Percentiles rank a stretch among this genome's conserved stretches.
Evolutionary conservation across 92 coral and sea anemone species (phyloP).

Genomic region (Chrysogorgia sp.): DNA sequence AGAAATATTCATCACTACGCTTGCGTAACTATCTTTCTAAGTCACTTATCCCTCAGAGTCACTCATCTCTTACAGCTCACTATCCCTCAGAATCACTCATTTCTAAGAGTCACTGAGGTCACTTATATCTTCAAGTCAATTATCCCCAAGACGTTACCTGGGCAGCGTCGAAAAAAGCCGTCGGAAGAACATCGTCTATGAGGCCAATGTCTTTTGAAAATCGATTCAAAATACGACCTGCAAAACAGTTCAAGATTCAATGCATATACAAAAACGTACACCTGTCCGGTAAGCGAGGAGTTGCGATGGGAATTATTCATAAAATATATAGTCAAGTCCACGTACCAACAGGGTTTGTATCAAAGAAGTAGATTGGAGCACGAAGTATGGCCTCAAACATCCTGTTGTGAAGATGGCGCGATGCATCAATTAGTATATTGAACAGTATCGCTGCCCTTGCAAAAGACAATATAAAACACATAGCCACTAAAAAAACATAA

Average conservation of each 20-base stretch:
- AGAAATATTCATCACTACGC: no score
- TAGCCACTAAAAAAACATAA: constrained; percentile 72
- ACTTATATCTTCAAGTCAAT: neutral
- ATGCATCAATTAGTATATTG: constrained; percentile 64
- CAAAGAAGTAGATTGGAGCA: constrained; percentile 85
- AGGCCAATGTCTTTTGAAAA: constrained; percentile 83
- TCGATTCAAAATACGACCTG: constrained; percentile 78
- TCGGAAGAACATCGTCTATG: constrained; percentile 84
- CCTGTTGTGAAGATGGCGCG: constrained; percentile 68
- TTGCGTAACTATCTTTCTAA: no score
- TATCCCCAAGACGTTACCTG: constrained; percentile 20
- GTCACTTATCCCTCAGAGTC: no score
- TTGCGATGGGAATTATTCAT: no score
- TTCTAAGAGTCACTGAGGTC: no score
- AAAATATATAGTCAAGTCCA: neutral
- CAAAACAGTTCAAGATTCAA: neutral
- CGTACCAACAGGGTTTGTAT: constrained; percentile 78
- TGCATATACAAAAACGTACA: no score
- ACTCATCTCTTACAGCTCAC: no score
- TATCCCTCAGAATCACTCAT: no score
- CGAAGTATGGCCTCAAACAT: constrained; percentile 82
- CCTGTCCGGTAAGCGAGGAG: no score
- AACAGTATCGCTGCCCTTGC: constrained; percentile 70
- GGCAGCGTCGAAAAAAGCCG: constrained; percentile 75
- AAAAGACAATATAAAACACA: constrained; percentile 58